Base-by-base conservation (phyloP, 2,113 vertebrate species). In the Apistogramma diplotaenia region DNA sequence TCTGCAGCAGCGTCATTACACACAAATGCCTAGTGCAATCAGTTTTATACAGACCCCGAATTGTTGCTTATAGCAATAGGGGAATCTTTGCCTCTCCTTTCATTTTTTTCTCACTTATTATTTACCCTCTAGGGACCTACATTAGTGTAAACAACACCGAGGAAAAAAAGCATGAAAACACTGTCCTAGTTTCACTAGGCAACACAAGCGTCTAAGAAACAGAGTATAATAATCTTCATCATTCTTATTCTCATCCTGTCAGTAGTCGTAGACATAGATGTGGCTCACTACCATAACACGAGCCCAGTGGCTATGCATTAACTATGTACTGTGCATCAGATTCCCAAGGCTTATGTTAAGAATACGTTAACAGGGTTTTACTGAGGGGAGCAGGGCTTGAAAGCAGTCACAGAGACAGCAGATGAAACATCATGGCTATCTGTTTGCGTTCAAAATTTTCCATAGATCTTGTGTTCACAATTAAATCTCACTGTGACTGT, bases 61-160 rank as follows among this genome's bases (percentile, higher is more conserved):
- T 93, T 89, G 9, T 81, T 6, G 92, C 95, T 96, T 94, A 96
- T 94, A 97, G 95, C 94, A 94, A 95, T 95, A 94, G 93, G 51
- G 95, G 93, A 96, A 97, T 97, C 96, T 95, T 95, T 96, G 95
- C 95, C 93, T 79, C 61, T 56, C 78, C 33, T 80, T 96, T 94
- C 53, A 31, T 82, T 78, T 62, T 73, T 18, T 55, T 33, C 65
- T 84, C 62, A 78, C 82, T 93, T 91, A 91, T 89, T 92, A 87
- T 90, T 92, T 91, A 85, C 73, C 94, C 95, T 96, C 95, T 91
- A 92, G 94, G 96, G 96, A 96, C 94, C 90, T 94, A 93, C 96
- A 95, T 95, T 95, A 91, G 91, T 95, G 95, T 95, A 96, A 96
- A 96, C 94, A 96, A 95, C 96, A 95, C 92, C 95, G 93, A 95